These are phyloP conservation scores for Muscina levida DNA, from an alignment of 2,888 invertebrate genomes.

Conservation along the genomic window DNA sequence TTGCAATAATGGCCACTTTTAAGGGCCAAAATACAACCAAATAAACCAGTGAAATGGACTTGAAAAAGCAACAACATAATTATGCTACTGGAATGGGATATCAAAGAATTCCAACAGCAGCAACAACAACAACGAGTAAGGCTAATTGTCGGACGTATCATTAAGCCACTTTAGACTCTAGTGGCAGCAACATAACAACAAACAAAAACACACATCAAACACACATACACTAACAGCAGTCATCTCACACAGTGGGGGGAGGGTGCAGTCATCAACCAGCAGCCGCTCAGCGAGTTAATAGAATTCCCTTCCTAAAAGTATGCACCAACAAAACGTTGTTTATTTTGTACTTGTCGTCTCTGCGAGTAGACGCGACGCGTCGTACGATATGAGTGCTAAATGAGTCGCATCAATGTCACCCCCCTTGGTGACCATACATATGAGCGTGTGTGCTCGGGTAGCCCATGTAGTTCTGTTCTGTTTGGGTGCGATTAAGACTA, in stretches of 20 bases:
- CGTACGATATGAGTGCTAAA: neutral
- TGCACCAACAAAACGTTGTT: slow-evolving; percentile 9
- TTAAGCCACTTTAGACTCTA: slow-evolving; percentile 75
- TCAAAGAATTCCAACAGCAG: slow-evolving; percentile 24
- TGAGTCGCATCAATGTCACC: slow-evolving; percentile 29
- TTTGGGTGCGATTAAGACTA: slow-evolving; percentile 8
- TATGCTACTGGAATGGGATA: neutral
- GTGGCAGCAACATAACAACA: slow-evolving; percentile 68
- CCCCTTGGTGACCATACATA: slow-evolving; percentile 28
- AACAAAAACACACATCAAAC: slow-evolving; percentile 66
- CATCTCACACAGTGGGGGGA: slow-evolving; percentile 36
- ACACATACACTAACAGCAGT: neutral
- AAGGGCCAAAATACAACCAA: slow-evolving; percentile 46
- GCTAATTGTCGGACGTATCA: slow-evolving; percentile 77
- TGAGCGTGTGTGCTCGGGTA: neutral
- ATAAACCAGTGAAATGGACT: neutral
- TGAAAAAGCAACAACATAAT: slow-evolving; percentile 3
- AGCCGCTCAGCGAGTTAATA: slow-evolving; percentile 51
- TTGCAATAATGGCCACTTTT: slow-evolving; percentile 49
- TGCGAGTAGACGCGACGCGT: no score
- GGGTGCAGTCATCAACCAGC: neutral
- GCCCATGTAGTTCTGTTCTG: neutral
- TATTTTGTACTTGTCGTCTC: neutral
- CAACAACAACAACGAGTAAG: slow-evolving; percentile 50
- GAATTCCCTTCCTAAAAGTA: slow-evolving; percentile 43